These are phyloP conservation scores for Drosophila lutescens DNA, from an alignment of 2,888 invertebrate species.

Conservation along the genomic window DNA sequence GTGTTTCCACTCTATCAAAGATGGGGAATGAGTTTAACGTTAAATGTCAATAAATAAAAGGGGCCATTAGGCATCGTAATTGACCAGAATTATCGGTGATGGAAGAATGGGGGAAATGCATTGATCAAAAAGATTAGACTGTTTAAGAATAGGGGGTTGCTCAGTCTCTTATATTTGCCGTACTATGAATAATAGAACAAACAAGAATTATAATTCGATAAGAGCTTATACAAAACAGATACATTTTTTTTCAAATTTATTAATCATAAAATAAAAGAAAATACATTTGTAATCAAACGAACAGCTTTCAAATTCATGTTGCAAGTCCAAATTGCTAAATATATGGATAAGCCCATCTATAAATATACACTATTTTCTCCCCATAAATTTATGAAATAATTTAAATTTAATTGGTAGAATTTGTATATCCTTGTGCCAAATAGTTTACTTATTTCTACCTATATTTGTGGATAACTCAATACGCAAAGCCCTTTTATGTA, in stretches of 20 bases:
- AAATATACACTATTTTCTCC: neutral
- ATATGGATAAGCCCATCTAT: neutral
- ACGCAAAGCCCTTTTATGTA: neutral
- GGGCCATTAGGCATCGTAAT: conserved; percentile 19
- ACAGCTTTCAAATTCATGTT: too few relatives aligned
- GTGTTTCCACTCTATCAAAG: conserved; percentile 3
- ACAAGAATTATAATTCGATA: neutral
- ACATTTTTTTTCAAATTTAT: too few relatives aligned
- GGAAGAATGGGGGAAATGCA: neutral
- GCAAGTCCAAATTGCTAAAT: too few relatives aligned
- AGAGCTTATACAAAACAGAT: neutral
- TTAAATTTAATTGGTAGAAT: neutral
- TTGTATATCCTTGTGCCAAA: neutral
- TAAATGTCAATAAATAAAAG: conserved; percentile 25
- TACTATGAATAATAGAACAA: neutral
- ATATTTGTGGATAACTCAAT: neutral
- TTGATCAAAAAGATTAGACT: neutral
- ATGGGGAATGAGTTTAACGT: neutral
- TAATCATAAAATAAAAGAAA: too few relatives aligned
- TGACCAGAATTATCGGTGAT: conserved; percentile 12
- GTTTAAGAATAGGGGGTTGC: neutral
- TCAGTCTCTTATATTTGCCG: neutral
- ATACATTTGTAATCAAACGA: too few relatives aligned
- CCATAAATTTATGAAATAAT: neutral
- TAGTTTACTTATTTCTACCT: neutral